Evolutionary conservation across 2,888 invertebrate genomes (phyloP), one percentile per base, ranked within the genome.

Genomic region (Malacosoma neustria): DNA sequence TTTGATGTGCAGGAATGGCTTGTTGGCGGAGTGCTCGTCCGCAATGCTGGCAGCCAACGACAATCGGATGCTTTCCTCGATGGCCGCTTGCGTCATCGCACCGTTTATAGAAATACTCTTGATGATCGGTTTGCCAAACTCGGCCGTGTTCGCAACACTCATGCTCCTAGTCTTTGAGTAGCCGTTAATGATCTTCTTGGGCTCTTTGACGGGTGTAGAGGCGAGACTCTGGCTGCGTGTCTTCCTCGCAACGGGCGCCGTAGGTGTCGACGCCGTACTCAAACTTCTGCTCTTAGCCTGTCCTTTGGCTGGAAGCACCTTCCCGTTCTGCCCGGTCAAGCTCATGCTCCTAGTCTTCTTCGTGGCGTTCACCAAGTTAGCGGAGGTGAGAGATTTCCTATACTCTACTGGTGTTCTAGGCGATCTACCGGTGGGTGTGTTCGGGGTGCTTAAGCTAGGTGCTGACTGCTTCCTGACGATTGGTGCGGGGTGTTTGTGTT

Each of bases 1-100:
- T 61, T 91, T 89, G 62, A 91, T 91, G 80, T 91, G 91, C 53
- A 91, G 80, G 72, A 90, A 92, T 49, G 88, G 84, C 52, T 87
- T 84, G 56, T 87, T 86, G 42, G 76, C 49, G 32, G 62, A 61
- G 40, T 54, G 64, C 42, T 72, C 62, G 48, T 76, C 79, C n/a
- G 64, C 72, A 41, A 82, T 72, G 46, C 48, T 63, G 31, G 82
- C 85, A 14, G 77, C 80, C 5, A 85, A 60, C 4, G 84, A 80
- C 41, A 73, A 70, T 1, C 81, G 45, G 51, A 86, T 80, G 53
- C 80, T 82, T 54, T 82, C 84, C 51, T 87, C 86, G 34, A 85
- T 85, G 46, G 81, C 79, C 39, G 86, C 84, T 48, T 85, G 82
- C 46, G 87, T 84, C 44, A 85, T 51, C 14, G 70, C 70, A 2